Evolutionary conservation across 2,888 invertebrate species (phyloP), one percentile per base, ranked within the genome.

Genomic region (Ypsolopha scabrella): DNA sequence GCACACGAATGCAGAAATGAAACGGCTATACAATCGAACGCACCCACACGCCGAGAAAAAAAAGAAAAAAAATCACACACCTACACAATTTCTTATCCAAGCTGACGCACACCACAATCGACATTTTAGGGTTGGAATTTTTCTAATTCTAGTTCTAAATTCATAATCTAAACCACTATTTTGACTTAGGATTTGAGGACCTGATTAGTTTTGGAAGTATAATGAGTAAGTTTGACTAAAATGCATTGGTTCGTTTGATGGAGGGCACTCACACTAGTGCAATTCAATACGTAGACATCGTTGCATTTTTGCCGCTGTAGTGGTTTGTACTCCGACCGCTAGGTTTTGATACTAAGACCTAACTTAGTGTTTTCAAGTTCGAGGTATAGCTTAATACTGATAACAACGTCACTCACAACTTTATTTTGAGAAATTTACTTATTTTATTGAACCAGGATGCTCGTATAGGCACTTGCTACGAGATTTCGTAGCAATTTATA

Each of bases 21-120:
- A 65, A 64, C 68, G 24, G 68, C 68, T 64, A 78, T 74, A 86
- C 82, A 83, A 83, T 81, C 76, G 78, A 80, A 81, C 75, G 75
- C 80, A 83, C 85, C 72, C 85, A 85, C 83, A 85, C 86, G 68
- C 63, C 60, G 70, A 69, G 76, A 80, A 82, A 82, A 85, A 83
- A 86, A 85, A 81, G 81, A 80, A 80, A 82, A 85, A 85, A 85
- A 85, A 80, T 58, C 35, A 41, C 80, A 77, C 80, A 81, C 80
- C 68, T 69, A 66, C 60, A 70, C 62, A 59, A 59, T 57, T 56
- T 56, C 36, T 11, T 36, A 24, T 24, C 24, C 24, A 4, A 24
- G 24, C 24, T 24, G 10, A 14, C 41, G 41, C 24, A 44, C 41
- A 50, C 38, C 14, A 13, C 49, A 24, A n/a, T 11, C 41, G 33